These are phyloP conservation scores for Ammodytes dubius DNA, from an alignment of 2,113 vertebrate genomes.

Conservation along the genomic window DNA sequence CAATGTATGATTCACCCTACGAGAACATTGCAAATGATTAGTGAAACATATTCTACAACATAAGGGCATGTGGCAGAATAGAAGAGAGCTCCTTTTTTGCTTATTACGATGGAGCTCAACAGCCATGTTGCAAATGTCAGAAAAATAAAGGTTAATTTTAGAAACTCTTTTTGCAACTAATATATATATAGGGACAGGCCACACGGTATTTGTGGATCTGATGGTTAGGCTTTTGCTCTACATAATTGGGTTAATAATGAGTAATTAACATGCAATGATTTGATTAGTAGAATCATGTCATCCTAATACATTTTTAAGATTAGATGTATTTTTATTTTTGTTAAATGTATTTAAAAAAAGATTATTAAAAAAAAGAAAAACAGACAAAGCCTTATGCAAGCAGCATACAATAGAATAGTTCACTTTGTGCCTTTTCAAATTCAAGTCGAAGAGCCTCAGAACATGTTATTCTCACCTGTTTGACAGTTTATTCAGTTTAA, in stretches of 20 bases:
- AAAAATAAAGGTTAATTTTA: neutral
- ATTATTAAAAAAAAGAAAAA: neutral
- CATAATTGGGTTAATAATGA: neutral
- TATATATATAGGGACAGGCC: too few species aligned
- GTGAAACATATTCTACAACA: conserved; percentile 4
- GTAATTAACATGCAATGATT: neutral
- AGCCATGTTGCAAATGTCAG: neutral
- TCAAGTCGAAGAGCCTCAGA: neutral
- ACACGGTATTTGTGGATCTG: neutral
- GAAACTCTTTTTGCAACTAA: neutral
- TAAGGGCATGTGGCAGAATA: neutral
- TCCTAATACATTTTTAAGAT: neutral
- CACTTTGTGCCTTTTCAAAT: conserved; percentile 12
- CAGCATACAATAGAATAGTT: conserved; percentile 17
- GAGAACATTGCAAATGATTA: conserved; percentile 1
- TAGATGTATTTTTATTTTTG: neutral
- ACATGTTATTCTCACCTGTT: conserved; percentile 15
- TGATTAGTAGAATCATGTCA: neutral
- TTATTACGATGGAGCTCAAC: neutral
- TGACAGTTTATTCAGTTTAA: conserved; percentile 25
- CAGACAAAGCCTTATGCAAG: neutral
- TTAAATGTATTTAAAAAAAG: too few species aligned
- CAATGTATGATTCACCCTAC: neutral
- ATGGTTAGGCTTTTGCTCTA: neutral
- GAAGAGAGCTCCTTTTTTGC: neutral